Evolutionary conservation across 92 coral and sea anemone genomes (phyloP).

Genomic region (Virgularia gustaviana): DNA sequence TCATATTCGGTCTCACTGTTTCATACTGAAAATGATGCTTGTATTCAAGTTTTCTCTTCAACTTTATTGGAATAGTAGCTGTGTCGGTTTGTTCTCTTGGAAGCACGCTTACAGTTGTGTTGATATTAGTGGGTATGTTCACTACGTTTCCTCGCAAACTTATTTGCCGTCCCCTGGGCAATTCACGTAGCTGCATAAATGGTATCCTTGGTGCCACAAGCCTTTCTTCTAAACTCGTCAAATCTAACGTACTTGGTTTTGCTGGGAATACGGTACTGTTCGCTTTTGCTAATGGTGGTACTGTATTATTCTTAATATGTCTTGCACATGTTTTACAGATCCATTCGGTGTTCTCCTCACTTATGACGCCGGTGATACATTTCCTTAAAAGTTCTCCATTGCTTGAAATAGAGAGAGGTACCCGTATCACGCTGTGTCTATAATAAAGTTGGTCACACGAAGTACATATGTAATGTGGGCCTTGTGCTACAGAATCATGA

Average conservation of each 20-base stretch:
- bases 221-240: slow-evolving; percentile 63
- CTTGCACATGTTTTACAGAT: slow-evolving; percentile 40
- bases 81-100: slow-evolving; percentile 59
- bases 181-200: slow-evolving; percentile 64
- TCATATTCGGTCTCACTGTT: slow-evolving; percentile 56
- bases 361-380: slow-evolving; percentile 54
- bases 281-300: slow-evolving; percentile 55
- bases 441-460: slow-evolving; percentile 70
- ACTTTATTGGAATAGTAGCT: slow-evolving; percentile 63
- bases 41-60: slow-evolving; percentile 51
- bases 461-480: slow-evolving; percentile 65
- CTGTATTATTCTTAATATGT: slow-evolving; percentile 17
- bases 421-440: slow-evolving; percentile 48
- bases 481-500: slow-evolving; percentile 54
- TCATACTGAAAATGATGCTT: slow-evolving; percentile 60
- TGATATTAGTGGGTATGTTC: slow-evolving; percentile 64
- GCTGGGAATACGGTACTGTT: slow-evolving; percentile 47
- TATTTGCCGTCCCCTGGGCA: slow-evolving; percentile 65
- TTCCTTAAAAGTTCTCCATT: slow-evolving; percentile 27
- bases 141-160: slow-evolving; percentile 60
- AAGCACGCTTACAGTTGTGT: slow-evolving; percentile 56
- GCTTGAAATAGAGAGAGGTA: slow-evolving; percentile 44
- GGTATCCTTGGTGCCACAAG: slow-evolving; percentile 60
- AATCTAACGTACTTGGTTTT: slow-evolving; percentile 44
- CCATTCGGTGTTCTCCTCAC: slow-evolving; percentile 10